These are phyloP conservation scores for Actinia tenebrosa DNA, from an alignment of 64 coral and sea anemone genomes.

Conservation along the genomic window DNA sequence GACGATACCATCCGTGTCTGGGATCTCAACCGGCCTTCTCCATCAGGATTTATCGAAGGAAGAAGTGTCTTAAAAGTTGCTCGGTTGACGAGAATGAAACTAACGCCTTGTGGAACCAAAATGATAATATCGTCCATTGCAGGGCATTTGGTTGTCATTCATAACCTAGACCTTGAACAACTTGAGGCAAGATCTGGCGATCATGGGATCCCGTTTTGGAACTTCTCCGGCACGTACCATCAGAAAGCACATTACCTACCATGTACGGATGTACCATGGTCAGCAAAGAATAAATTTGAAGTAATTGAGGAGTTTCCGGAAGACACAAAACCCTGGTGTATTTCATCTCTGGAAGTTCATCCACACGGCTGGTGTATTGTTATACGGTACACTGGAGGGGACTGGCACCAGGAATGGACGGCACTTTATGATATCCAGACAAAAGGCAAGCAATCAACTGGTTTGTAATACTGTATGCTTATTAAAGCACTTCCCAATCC, in stretches of 20 bases:
- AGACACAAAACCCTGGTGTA: constrained; percentile 62
- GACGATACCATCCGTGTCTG: constrained; percentile 84
- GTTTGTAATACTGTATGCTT: background rate
- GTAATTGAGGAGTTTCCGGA: constrained; percentile 81
- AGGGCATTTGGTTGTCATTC: constrained; percentile 57
- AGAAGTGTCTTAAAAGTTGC: constrained; percentile 36
- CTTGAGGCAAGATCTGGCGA: constrained; percentile 36
- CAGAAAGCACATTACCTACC: background rate
- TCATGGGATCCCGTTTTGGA: constrained; percentile 11
- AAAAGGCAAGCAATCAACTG: background rate
- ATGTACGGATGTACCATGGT: constrained; percentile 23
- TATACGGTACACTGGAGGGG: constrained; percentile 58
- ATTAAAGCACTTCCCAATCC: too few species aligned
- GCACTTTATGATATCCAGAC: constrained; percentile 89
- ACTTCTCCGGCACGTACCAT: constrained; percentile 5
- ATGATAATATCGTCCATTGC: constrained; percentile 71
- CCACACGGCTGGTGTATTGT: constrained; percentile 77
- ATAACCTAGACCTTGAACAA: constrained; percentile 63
- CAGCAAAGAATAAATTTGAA: constrained; percentile 62
- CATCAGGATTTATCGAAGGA: constrained; percentile 16
- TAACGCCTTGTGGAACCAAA: constrained; percentile 72
- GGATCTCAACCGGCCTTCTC: constrained; percentile 58
- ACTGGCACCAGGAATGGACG: constrained; percentile 74
- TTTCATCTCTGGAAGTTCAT: constrained; percentile 83
- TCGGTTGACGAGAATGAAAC: constrained; percentile 79